These are phyloP conservation scores for Drosophila diplacantha DNA, from an alignment of 2,888 invertebrate species.

Conservation along the genomic window DNA sequence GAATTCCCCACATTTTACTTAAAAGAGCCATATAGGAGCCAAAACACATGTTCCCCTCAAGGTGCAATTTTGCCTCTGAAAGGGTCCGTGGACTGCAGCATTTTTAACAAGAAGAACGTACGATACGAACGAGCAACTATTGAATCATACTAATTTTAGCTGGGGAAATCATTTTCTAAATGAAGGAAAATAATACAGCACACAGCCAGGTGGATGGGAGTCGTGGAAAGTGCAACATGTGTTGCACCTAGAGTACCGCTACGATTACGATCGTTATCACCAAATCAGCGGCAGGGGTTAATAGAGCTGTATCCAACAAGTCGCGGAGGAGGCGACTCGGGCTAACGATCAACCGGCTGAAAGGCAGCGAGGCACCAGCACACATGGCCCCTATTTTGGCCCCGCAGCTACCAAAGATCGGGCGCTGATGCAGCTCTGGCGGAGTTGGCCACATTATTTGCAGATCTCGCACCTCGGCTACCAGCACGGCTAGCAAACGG, in stretches of 20 bases:
- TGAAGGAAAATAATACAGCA: conserved; percentile 63
- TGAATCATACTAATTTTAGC: conserved; percentile 62
- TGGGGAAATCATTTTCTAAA: conserved; percentile 64
- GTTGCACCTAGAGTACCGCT: conserved; percentile 67
- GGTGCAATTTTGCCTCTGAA: conserved; percentile 30
- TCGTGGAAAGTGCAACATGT: conserved; percentile 63
- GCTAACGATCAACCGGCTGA: conserved; percentile 47
- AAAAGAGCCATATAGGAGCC: conserved; percentile 40
- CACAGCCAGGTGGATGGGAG: conserved; percentile 9
- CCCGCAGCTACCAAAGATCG: conserved; percentile 2
- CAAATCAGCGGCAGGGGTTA: conserved; percentile 75
- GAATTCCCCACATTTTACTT: not conserved
- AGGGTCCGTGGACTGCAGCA: not conserved
- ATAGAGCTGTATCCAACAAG: conserved; percentile 72
- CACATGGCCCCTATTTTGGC: conserved; percentile 59
- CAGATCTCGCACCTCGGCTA: conserved; percentile 69
- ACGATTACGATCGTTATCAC: conserved; percentile 77
- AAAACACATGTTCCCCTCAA: conserved; percentile 55
- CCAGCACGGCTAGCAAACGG: conserved; percentile 33
- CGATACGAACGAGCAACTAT: conserved; percentile 48
- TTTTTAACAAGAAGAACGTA: conserved; percentile 52
- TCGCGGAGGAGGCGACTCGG: conserved; percentile 38
- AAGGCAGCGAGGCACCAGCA: conserved; percentile 51
- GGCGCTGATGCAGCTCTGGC: conserved; percentile 10
- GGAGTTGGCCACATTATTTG: conserved; percentile 68